Conservation (phyloP, 2,888 invertebrate genomes). For the Sinotaia quadrata region DNA sequence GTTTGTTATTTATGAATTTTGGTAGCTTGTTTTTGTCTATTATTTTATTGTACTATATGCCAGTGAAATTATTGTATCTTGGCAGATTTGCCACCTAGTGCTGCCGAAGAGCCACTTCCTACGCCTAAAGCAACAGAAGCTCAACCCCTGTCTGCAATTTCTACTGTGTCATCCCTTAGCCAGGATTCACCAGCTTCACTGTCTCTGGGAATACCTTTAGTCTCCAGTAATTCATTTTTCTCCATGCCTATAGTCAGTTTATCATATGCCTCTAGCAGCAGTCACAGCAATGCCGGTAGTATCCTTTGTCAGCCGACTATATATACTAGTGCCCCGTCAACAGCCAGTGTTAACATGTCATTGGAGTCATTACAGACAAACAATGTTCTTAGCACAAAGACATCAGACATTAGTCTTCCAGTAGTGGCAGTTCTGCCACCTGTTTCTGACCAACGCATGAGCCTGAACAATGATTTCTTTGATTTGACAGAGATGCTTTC, state of each 20-base stretch:
- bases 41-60: too few species aligned
- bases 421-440: constrained; percentile 22
- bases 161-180: constrained; percentile 32
- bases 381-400: not conserved
- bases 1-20: too few species aligned
- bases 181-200: not conserved
- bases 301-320: constrained; percentile 1
- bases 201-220: not conserved
- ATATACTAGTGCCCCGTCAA: not conserved
- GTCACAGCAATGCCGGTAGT: not conserved
- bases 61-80: too few species aligned
- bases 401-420: constrained; percentile 8
- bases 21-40: too few species aligned
- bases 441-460: constrained; percentile 31
- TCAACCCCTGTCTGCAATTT: constrained; percentile 42
- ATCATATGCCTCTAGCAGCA: not conserved
- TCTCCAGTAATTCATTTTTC: not conserved
- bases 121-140: constrained; percentile 71
- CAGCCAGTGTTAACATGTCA: too few species aligned
- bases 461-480: constrained; percentile 46
- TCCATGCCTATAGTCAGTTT: not conserved
- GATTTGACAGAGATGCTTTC: constrained; percentile 59
- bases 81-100: constrained; percentile 88
- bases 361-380: not conserved
- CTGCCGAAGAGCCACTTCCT: constrained; percentile 82